Conservation (phyloP, 2,888 invertebrate genomes). For the Argynnis bischoffii region DNA sequence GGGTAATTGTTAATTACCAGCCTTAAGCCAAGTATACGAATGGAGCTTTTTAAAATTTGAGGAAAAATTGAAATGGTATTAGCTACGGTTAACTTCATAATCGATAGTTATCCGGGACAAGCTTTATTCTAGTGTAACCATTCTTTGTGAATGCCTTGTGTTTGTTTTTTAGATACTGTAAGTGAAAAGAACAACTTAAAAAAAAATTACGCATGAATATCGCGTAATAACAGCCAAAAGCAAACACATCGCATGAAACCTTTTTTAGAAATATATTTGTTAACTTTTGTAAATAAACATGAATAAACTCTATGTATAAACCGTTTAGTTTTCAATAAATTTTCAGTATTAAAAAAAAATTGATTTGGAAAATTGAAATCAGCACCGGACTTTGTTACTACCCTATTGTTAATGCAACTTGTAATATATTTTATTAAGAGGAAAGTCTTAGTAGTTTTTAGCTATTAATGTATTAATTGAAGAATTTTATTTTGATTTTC, state of each 20-base stretch:
- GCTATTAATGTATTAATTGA: slow-evolving; percentile 81
- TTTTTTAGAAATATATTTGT: slow-evolving; percentile 57
- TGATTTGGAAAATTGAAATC: slow-evolving; percentile 51
- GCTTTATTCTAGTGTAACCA: slow-evolving; percentile 77
- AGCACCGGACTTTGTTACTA: slow-evolving; percentile 67
- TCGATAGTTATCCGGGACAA: slow-evolving; percentile 69
- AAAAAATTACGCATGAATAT: not conserved
- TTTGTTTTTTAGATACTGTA: slow-evolving; percentile 42
- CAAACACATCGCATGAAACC: slow-evolving; percentile 53
- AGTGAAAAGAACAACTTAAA: not conserved
- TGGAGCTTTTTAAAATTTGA: slow-evolving; percentile 66
- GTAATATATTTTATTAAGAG: slow-evolving; percentile 82
- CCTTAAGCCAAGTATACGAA: slow-evolving; percentile 89
- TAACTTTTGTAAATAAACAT: slow-evolving; percentile 77
- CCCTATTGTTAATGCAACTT: slow-evolving; percentile 75
- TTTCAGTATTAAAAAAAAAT: slow-evolving; percentile 68
- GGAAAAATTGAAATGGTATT: slow-evolving; percentile 58
- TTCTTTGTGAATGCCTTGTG: slow-evolving; percentile 54
- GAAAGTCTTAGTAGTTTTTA: slow-evolving; percentile 80
- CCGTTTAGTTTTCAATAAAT: slow-evolving; percentile 57
- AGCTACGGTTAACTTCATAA: slow-evolving; percentile 63
- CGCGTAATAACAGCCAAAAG: slow-evolving; percentile 30
- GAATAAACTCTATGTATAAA: slow-evolving; percentile 62
- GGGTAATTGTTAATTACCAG: slow-evolving; percentile 79
- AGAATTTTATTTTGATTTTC: slow-evolving; percentile 81